Evolutionary conservation across 2,797 vertebrate genomes (phyloP), one percentile per base, ranked within the genome.

Genomic region (Arctocebus calabarensis): DNA sequence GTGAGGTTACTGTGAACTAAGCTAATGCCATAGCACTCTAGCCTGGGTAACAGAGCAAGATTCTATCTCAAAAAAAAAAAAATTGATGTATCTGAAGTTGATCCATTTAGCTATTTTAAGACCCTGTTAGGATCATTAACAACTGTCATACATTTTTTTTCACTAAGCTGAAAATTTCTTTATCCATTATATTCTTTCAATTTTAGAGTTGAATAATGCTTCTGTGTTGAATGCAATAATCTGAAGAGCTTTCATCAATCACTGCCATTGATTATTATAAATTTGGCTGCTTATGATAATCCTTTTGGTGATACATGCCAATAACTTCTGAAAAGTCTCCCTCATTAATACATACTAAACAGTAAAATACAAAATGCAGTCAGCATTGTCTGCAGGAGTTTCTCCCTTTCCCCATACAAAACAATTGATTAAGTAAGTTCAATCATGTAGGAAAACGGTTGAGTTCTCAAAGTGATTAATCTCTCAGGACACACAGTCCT

Each of bases 381-480:
- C 68, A 97, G 88, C 87, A 96, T 96, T 96, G 43, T 95, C 88
- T 94, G 22, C 32, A 59, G 48, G 97, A 97, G 74, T 93, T 94
- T 68, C 48, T 95, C 78, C n/a, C 68, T 95, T 97, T 97, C 92
- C 93, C 90, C 45, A 64, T 34, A 62, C 29, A 96, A 96, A 97
- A 97, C 10, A 45, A 95, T 91, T 97, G 88, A 97, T 97, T 96
- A 96, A 94, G 23, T n/a, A 92, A 3, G 10, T 34, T 96, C 91
- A 97, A 89, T 96, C 19, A 96, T 96, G 68, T 45, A 91, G 29
- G 75, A 64, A 97, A 97, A 98, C 88, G 8, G 92, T 95, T 97
- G 95, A 97, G 98, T 62, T 97, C 25, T 74, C 57, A 73, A 62
- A 86, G 71, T 66, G 5, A 29, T 59, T 97, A 93, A 93, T 97